Conservation (phyloP, 2,888 invertebrate genomes). For the Pheosia gnoma region DNA sequence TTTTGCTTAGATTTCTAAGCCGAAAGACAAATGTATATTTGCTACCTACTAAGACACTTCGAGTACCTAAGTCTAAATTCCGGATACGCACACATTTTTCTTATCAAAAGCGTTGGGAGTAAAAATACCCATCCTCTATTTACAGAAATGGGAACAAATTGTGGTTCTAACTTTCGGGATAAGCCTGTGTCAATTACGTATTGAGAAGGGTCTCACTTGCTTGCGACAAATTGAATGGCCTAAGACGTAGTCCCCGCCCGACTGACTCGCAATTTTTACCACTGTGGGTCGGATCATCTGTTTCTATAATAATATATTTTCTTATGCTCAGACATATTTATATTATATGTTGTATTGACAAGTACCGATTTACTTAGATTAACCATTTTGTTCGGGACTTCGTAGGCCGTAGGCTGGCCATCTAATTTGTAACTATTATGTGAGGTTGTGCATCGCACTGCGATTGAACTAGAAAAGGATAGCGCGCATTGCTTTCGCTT, state of each 20-base stretch:
- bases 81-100: constrained; percentile 34
- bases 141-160: constrained; percentile 73
- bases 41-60: neutral
- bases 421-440: no score
- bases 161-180: constrained; percentile 73
- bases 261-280: constrained; percentile 75
- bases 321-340: constrained; percentile 27
- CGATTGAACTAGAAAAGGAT: no score
- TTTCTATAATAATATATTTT: constrained; percentile 57
- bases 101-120: constrained; percentile 35
- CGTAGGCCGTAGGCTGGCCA: no score
- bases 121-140: constrained; percentile 60
- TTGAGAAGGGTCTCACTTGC: constrained; percentile 74
- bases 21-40: neutral
- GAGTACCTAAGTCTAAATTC: neutral
- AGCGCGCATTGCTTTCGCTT: no score
- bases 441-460: no score
- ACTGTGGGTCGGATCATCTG: constrained; percentile 63
- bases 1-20: no score
- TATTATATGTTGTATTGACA: constrained; percentile 22
- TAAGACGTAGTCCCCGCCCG: constrained; percentile 55
- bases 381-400: neutral
- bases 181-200: constrained; percentile 80
- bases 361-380: constrained; percentile 18
- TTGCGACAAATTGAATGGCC: constrained; percentile 77